These are phyloP conservation scores for Sarcophilus harrisii DNA, from an alignment of 2,797 vertebrate species.

Conservation along the genomic window DNA sequence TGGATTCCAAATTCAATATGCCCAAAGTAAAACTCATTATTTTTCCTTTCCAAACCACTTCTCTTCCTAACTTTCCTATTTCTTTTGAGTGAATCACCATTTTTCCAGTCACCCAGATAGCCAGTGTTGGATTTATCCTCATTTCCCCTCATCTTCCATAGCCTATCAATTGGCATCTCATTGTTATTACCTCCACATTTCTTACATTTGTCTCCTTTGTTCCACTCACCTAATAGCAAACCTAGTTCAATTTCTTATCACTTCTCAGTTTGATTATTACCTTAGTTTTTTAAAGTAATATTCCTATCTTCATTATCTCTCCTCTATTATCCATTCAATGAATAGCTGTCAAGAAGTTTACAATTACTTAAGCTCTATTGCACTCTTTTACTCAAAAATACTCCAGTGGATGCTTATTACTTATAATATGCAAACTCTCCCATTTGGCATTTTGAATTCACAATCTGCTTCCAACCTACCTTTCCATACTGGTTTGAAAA, in stretches of 20 bases:
- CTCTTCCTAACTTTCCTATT: neutral
- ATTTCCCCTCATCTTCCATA: neutral
- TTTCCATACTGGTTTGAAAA: neutral
- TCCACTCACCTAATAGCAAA: neutral
- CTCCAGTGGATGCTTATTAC: neutral
- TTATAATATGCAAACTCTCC: neutral
- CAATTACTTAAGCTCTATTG: neutral
- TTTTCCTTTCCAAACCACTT: neutral
- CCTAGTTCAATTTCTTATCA: neutral
- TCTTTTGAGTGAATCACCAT: neutral
- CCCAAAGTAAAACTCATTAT: neutral
- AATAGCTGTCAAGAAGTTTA: neutral
- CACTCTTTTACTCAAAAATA: neutral
- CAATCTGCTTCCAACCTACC: neutral
- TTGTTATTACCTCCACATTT: neutral
- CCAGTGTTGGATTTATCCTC: neutral
- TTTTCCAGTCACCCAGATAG: neutral
- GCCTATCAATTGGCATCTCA: neutral
- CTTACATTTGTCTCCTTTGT: neutral
- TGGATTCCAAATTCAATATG: neutral
- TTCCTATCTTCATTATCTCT: neutral
- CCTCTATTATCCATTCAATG: neutral
- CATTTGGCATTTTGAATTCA: neutral
- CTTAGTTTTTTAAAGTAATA: neutral
- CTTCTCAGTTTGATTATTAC: neutral